Evolutionary conservation across 2,888 invertebrate genomes (phyloP).

Genomic region (Rotaria macrura): DNA sequence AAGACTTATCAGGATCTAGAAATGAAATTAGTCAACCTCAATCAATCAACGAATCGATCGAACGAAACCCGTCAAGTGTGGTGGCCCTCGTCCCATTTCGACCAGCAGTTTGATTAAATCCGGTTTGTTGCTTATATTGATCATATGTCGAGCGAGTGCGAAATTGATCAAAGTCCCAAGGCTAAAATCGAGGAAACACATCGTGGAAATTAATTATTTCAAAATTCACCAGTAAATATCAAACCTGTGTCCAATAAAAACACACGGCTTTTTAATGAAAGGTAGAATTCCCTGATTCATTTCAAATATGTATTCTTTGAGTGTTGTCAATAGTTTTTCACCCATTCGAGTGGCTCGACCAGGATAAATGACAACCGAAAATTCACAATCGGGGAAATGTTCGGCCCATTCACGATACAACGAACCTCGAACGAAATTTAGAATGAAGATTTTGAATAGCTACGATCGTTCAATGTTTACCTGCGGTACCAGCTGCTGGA

Average conservation of each 20-base stretch:
- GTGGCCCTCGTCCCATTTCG: neutral
- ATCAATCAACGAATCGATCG: too few relatives aligned
- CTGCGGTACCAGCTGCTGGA: too few relatives aligned
- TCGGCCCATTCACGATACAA: neutral
- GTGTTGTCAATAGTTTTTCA: neutral
- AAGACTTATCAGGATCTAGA: neutral
- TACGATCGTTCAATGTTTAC: too few relatives aligned
- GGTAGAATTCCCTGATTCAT: neutral
- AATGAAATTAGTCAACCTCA: too few relatives aligned
- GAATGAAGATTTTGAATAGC: too few relatives aligned
- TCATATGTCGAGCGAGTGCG: neutral
- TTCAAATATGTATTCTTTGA: neutral
- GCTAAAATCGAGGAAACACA: neutral
- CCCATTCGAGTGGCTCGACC: neutral
- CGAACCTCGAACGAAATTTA: neutral
- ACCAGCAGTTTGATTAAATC: neutral
- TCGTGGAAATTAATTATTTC: neutral
- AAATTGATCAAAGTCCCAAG: neutral
- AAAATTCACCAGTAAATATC: neutral
- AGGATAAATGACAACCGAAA: neutral
- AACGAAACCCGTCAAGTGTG: neutral
- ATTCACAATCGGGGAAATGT: neutral
- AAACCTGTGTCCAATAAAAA: slow-evolving; percentile 16
- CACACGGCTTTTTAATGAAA: neutral
- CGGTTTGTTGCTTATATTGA: neutral